A percentile compares a stretch with the other conserved stretches of the same genome.
These are phyloP conservation scores for Drosophila formosana DNA, from an alignment of 2,888 invertebrate genomes.

Conservation along the genomic window DNA sequence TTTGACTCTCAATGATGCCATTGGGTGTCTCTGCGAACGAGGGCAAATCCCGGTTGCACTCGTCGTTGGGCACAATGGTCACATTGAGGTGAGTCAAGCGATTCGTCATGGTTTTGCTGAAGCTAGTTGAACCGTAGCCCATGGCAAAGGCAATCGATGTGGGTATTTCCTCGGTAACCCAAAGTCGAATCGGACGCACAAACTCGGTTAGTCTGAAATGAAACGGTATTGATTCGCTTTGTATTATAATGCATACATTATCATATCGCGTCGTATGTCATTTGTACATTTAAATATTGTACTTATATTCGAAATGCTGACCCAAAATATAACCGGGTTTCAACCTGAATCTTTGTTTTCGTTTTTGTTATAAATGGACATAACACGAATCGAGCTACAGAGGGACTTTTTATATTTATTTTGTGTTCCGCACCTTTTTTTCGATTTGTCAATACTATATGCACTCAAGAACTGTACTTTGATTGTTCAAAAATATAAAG, in stretches of 20 bases:
- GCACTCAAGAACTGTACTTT: background rate
- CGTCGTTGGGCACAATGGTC: conserved; percentile 78
- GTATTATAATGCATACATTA: background rate
- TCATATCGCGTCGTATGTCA: background rate
- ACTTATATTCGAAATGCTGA: conserved; percentile 1
- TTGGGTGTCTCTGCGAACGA: conserved; percentile 62
- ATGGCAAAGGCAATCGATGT: conserved; percentile 86
- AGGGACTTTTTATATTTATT: background rate
- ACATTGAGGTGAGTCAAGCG: conserved; percentile 81
- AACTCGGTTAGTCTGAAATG: conserved; percentile 75
- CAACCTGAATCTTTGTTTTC: background rate
- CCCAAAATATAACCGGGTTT: conserved; percentile 8
- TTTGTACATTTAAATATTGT: background rate
- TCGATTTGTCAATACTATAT: too few species aligned
- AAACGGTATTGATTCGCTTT: background rate
- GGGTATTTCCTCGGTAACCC: conserved; percentile 82
- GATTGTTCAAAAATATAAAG: background rate
- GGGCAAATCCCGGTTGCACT: conserved; percentile 77
- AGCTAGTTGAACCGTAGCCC: conserved; percentile 88
- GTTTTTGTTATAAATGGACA: background rate
- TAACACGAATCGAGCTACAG: background rate
- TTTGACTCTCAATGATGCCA: conserved; percentile 81
- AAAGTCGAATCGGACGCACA: conserved; percentile 87
- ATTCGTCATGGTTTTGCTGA: conserved; percentile 82
- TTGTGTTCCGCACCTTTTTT: too few species aligned